A percentile compares a stretch with the other conserved stretches of the same genome.
Conservation (phyloP, 2,888 invertebrate genomes). For the Gerris lacustris region DNA sequence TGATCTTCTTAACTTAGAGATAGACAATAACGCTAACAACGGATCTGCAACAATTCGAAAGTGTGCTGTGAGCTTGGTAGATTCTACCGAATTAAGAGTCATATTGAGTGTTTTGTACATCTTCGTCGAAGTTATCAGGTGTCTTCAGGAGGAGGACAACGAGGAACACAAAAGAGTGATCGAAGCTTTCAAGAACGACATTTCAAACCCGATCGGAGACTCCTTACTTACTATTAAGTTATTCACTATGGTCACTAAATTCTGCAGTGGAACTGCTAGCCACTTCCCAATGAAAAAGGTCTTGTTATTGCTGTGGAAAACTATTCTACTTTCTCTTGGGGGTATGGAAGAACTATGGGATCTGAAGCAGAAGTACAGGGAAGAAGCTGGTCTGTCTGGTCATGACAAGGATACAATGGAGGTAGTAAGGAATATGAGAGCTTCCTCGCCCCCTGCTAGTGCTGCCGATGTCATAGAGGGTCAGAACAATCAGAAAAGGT, state of each 20-base stretch:
- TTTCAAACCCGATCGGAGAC: conserved; percentile 50
- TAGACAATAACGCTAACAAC: conserved; percentile 62
- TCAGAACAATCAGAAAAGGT: conserved; percentile 55
- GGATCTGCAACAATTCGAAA: conserved; percentile 60
- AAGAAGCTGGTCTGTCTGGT: conserved; percentile 49
- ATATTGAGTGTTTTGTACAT: conserved; percentile 88
- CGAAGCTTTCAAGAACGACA: conserved; percentile 49
- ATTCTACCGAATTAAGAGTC: conserved; percentile 82
- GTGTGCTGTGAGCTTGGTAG: conserved; percentile 70
- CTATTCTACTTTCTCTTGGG: conserved; percentile 80
- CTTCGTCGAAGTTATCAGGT: conserved; percentile 86
- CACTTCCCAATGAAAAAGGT: conserved; percentile 99
- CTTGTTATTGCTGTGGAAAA: conserved; percentile 87
- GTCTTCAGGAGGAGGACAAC: conserved; percentile 36
- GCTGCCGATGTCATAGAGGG: conserved; percentile 79
- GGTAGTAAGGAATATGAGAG: conserved; percentile 84
- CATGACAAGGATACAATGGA: conserved; percentile 86
- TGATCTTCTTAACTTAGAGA: conserved; percentile 87
- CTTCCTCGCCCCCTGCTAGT: conserved; percentile 87
- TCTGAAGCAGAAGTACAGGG: conserved; percentile 47
- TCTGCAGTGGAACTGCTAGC: conserved; percentile 89
- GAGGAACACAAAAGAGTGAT: conserved; percentile 44
- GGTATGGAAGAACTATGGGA: conserved; percentile 74
- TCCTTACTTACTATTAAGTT: conserved; percentile 79
- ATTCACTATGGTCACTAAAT: conserved; percentile 88